phyloP scores from a whole-genome alignment of 2,888 invertebrate genomes.

The Dolomedes plantarius region DNA sequence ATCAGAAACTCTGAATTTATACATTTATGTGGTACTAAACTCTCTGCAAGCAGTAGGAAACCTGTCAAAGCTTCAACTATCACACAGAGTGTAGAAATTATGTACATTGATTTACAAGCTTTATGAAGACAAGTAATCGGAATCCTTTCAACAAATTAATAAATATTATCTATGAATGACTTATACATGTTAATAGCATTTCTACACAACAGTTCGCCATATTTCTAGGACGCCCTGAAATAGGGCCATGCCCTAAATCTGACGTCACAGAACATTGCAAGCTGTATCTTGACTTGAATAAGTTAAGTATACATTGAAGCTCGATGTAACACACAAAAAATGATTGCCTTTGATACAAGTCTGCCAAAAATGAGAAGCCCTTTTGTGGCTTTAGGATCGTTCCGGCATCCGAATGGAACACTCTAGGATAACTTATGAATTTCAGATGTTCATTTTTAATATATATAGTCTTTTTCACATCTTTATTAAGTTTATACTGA shows the following conservation, averaged over 20 bases:
- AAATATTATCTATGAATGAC: neutral
- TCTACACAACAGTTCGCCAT: neutral
- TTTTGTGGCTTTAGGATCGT: neutral
- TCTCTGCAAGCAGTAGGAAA: conserved; percentile 12
- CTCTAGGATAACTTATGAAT: too few species aligned
- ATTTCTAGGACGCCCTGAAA: too few species aligned
- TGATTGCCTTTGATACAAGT: conserved; percentile 62
- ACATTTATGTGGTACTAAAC: conserved; percentile 4
- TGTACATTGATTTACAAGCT: conserved; percentile 60
- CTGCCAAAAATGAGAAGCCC: neutral
- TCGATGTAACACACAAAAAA: conserved; percentile 64
- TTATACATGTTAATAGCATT: neutral
- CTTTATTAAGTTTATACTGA: too few species aligned
- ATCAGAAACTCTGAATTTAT: neutral
- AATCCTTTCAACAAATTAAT: neutral
- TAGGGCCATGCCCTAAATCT: neutral
- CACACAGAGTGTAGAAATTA: conserved; percentile 58
- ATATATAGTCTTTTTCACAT: too few species aligned
- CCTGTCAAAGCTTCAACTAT: conserved; percentile 49
- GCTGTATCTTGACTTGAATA: neutral
- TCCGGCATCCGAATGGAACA: too few species aligned
- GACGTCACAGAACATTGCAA: neutral
- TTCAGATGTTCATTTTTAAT: too few species aligned
- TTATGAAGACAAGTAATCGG: neutral
- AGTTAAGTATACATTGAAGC: conserved; percentile 51